Evolutionary conservation across 2,113 vertebrate genomes (phyloP).

Genomic region (Mustela lutreola): DNA sequence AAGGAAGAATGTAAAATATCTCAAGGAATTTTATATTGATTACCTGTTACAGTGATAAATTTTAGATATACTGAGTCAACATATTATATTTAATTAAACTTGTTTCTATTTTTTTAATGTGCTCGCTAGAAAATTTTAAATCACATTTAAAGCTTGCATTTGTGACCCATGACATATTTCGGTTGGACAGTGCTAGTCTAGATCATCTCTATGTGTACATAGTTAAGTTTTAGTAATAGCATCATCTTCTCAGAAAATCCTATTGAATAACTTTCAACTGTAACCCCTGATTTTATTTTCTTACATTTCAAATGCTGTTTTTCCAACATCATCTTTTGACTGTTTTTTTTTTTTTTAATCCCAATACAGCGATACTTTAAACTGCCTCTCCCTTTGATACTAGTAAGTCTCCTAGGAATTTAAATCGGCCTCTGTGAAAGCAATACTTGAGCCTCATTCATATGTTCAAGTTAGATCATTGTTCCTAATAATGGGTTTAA

Average conservation of each 20-base stretch:
- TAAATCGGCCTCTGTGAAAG: conserved; percentile 84
- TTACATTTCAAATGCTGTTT: conserved; percentile 83
- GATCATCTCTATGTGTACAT: neutral
- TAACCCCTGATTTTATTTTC: conserved; percentile 78
- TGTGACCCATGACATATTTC: neutral
- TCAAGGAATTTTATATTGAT: neutral
- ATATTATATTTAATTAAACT: neutral
- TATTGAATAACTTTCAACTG: conserved; percentile 54
- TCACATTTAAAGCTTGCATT: neutral
- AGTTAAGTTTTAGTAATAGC: conserved; percentile 40
- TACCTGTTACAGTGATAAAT: neutral
- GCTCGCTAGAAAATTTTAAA: neutral
- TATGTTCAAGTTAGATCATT: conserved; percentile 84
- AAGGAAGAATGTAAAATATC: conserved; percentile 34
- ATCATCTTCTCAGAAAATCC: conserved; percentile 8
- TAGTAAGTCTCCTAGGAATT: conserved; percentile 85
- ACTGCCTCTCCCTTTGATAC: conserved; percentile 81
- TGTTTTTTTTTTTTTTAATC: conserved; percentile 31
- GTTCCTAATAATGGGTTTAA: conserved; percentile 89
- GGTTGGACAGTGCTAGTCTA: neutral
- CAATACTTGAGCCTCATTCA: conserved; percentile 85
- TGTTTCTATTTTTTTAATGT: neutral
- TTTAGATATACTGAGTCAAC: conserved; percentile 21
- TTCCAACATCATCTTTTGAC: conserved; percentile 74
- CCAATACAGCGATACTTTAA: conserved; percentile 77